phyloP scores from a whole-genome alignment of 2,113 vertebrate species.

The Cygnus atratus region DNA sequence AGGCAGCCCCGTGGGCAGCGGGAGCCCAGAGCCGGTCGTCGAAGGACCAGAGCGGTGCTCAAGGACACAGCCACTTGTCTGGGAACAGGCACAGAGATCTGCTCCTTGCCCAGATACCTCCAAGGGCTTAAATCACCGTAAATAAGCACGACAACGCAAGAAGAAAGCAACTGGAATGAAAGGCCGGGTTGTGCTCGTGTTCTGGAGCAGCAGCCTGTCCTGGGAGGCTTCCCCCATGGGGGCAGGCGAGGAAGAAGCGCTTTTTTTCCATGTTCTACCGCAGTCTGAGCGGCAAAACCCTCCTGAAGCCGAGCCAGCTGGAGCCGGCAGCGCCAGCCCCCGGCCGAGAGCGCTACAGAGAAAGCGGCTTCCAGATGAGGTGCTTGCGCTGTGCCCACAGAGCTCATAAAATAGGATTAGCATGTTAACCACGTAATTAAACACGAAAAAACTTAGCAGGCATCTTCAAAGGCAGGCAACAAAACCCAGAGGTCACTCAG shows the following conservation, averaged over 20 bases:
- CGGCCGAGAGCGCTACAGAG: not conserved
- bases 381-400: slow-evolving; percentile 15
- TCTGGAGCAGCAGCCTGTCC: not conserved
- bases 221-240: not conserved
- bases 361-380: slow-evolving; percentile 38
- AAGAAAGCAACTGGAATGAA: slow-evolving; percentile 21
- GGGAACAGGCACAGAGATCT: slow-evolving; percentile 26
- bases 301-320: not conserved
- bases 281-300: not conserved
- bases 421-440: slow-evolving; percentile 45
- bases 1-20: not conserved
- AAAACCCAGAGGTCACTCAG: slow-evolving; percentile 36
- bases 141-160: slow-evolving; percentile 39
- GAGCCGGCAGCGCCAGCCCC: slow-evolving; percentile 3
- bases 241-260: not conserved
- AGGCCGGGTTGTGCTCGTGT: not conserved
- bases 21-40: not conserved
- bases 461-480: not conserved
- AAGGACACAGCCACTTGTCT: slow-evolving; percentile 23
- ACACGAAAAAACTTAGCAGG: slow-evolving; percentile 1
- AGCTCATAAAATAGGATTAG: slow-evolving; percentile 43
- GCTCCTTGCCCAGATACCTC: slow-evolving; percentile 46
- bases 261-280: not conserved
- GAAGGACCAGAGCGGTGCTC: not conserved
- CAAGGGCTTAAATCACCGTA: slow-evolving; percentile 45